Evolutionary conservation across 2,797 vertebrate genomes (phyloP).

Genomic region (Gadopsis bispinosus): DNA sequence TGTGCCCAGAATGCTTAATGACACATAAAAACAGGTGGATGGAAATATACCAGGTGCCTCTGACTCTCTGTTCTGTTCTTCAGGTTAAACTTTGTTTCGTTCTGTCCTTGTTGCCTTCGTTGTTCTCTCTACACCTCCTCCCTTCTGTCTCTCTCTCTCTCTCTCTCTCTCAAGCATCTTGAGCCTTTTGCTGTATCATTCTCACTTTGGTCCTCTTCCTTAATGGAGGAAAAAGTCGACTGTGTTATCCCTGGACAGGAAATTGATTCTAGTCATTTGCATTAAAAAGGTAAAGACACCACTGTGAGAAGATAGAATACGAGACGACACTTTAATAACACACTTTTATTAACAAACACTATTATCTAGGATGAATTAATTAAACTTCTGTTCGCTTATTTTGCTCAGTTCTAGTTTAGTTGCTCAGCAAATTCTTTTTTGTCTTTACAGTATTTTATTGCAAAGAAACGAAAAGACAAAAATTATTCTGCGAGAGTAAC

Average conservation of each 20-base stretch:
- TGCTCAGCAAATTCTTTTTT: background rate
- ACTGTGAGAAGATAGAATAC: background rate
- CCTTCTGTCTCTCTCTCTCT: background rate
- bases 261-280: slow-evolving; percentile 31
- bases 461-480: too few relatives aligned
- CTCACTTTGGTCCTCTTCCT: slow-evolving; percentile 32
- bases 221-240: background rate
- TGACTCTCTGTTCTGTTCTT: background rate
- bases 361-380: background rate
- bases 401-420: background rate
- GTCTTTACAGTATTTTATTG: background rate
- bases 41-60: too few relatives aligned
- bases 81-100: background rate
- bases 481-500: too few relatives aligned
- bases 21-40: too few relatives aligned
- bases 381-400: background rate
- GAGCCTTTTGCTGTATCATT: slow-evolving; percentile 37
- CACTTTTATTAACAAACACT: too few relatives aligned
- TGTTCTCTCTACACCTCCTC: background rate
- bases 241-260: slow-evolving; percentile 7
- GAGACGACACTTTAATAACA: slow-evolving; percentile 3
- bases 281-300: slow-evolving; percentile 22
- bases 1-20: background rate
- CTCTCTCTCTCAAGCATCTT: too few relatives aligned
- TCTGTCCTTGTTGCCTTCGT: background rate